Base-by-base conservation (phyloP, 2,113 vertebrate species). In the Diadophis punctatus region DNA sequence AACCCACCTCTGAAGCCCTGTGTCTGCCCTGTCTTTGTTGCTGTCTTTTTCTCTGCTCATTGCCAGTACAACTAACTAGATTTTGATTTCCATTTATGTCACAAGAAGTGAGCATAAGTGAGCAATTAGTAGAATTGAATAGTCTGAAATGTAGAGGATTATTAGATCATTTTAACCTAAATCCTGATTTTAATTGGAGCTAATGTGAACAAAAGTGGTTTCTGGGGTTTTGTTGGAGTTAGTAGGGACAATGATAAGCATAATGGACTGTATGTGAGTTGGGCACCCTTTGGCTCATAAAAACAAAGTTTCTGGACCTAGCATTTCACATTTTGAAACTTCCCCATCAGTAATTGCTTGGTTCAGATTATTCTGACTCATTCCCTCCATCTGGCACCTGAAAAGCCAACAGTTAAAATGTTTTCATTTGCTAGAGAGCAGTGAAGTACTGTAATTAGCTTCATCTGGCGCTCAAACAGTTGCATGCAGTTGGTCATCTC, bases 381-480 rank as follows among this genome's bases (percentile, higher is more conserved):
- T 22, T 95, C 88, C 91, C 22, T 95, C 88, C 91, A 94, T 95
- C 93, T 94, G 93, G 94, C 92, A 94, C 94, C 80, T 94, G 92
- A 94, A 96, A 96, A 96, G 27, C 88, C 92, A 89, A 34, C 46
- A 49, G 94, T 95, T 95, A 93, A 94, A 95, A 88, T 90, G 88
- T 92, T 91, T 95, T 96, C 68, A 93, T 93, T 93, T 95, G 68
- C 14, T 93, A 87, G 93, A 96, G 94, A 93, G 90, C 92, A 96
- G 92, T 88, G 93, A 92, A 92, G 49, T 94, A 63, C 88, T 95
- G 89, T 94, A 95, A 96, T 96, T 96, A 96, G 68, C 92, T 93
- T 96, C 95, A 60, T 90, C 93, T 96, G 94, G 95, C 91, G 93
- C 92, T 92, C 48, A 56, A 93, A 94, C 63, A 18, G 18, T 95